Evolutionary conservation across 2,888 invertebrate species (phyloP), one percentile per base, ranked within the genome.

Genomic region (Bruchidius siliquastri): DNA sequence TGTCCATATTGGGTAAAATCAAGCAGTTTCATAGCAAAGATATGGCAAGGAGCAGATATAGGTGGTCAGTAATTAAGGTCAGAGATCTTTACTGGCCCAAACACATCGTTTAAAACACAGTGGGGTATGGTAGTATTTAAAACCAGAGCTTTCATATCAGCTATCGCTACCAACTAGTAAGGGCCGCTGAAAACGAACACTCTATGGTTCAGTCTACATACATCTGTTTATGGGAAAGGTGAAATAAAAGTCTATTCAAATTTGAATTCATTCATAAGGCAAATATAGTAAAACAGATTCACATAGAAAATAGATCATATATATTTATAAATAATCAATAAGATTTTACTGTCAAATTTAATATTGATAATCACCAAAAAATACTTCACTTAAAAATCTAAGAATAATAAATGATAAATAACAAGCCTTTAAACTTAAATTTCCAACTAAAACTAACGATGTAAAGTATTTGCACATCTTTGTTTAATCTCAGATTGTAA

Each of bases 401-500:
- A 71, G 72, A 18, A 70, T 71, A 75, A 73, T 73, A 71, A 72
- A 32, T 75, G 77, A 76, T 75, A 76, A 77, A 79, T 79, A 80
- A 80, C 79, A 77, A 79, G 79, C 77, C 73, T 73, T 74, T 76
- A 78, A 77, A 79, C 76, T 76, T 77, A 76, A 74, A 74, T 72
- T 76, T 77, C 77, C 74, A 80, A 80, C 77, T 78, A 78, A 79
- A 49, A 1, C 49, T 49, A 49, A 49, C 49, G 18, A 13, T 49
- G 0, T 68, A 79, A 78, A 79, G 78, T 79, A 80, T 81, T 78
- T 79, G 81, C 81, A 80, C 80, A 79, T 77, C 77, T 77, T 80
- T 20, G n/a, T 20, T 77, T 81, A 81, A 82, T 81, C 82, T 82
- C 81, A 81, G 80, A 80, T 79, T 80, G 80, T 81, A 81, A 80